These are phyloP conservation scores for Leucania comma DNA, from an alignment of 2,888 invertebrate genomes.

Conservation along the genomic window DNA sequence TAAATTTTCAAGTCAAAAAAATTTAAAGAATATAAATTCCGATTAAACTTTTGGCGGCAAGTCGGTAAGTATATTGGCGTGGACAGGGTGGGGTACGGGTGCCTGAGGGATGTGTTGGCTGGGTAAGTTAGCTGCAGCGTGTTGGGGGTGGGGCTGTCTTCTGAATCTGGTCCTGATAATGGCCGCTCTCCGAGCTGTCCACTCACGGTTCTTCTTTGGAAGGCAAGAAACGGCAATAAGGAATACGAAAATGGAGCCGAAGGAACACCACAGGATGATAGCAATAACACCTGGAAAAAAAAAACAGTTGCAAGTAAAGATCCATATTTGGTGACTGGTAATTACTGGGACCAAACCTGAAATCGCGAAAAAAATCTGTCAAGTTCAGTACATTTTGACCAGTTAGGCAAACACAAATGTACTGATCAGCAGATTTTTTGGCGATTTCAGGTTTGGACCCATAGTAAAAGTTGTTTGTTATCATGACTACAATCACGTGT, in stretches of 20 bases:
- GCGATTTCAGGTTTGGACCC: too few relatives aligned
- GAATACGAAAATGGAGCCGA: constrained; percentile 62
- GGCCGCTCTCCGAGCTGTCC: constrained; percentile 69
- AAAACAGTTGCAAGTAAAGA: neutral
- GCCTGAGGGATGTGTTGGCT: neutral
- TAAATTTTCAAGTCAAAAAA: neutral
- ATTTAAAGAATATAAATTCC: too few relatives aligned
- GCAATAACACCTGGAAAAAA: constrained; percentile 55
- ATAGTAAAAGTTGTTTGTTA: too few relatives aligned
- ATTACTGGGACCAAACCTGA: too few relatives aligned
- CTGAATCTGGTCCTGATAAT: constrained; percentile 73
- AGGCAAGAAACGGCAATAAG: constrained; percentile 62
- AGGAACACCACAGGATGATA: constrained; percentile 57
- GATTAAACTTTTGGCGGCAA: constrained; percentile 15
- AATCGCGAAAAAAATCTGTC: too few relatives aligned
- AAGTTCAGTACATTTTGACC: too few relatives aligned
- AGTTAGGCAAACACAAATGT: too few relatives aligned
- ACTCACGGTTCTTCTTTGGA: constrained; percentile 74
- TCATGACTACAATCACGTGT: too few relatives aligned
- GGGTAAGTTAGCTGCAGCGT: neutral
- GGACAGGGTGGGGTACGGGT: neutral
- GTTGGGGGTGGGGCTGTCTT: constrained; percentile 49
- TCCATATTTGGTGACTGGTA: too few relatives aligned
- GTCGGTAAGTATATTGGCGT: constrained; percentile 4
- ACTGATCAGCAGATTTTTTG: too few relatives aligned